Conservation (phyloP, 2,113 vertebrate genomes). For the Dasyurus viverrinus region DNA sequence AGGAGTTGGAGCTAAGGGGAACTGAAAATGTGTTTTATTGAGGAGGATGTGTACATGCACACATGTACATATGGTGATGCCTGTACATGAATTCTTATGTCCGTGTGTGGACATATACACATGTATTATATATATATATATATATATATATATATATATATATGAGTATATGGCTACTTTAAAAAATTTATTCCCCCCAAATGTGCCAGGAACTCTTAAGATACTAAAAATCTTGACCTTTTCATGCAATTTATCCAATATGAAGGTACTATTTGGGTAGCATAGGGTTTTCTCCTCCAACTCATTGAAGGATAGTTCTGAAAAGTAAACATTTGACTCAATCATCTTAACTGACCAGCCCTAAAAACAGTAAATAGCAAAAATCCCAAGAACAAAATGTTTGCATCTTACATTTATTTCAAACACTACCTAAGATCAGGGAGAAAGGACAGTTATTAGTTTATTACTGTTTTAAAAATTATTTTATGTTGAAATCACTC, state of each 20-base stretch:
- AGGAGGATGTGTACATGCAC: neutral
- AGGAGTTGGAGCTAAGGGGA: neutral
- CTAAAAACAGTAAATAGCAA: conserved; percentile 58
- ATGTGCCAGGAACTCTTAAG: neutral
- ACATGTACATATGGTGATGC: neutral
- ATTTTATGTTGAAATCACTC: neutral
- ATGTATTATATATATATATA: neutral
- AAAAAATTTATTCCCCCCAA: neutral
- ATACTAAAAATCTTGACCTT: conserved; percentile 25
- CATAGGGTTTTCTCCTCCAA: conserved; percentile 49
- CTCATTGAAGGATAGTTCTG: conserved; percentile 68
- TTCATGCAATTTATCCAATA: conserved; percentile 2
- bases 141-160: neutral
- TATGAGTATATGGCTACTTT: neutral
- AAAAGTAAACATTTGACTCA: conserved; percentile 65
- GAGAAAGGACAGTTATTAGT: neutral
- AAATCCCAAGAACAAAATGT: neutral
- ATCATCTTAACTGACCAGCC: conserved; percentile 41
- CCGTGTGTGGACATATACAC: neutral
- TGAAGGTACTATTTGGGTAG: conserved; percentile 4
- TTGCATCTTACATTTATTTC: conserved; percentile 1
- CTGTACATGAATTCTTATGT: neutral
- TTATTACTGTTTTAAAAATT: neutral
- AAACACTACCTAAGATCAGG: neutral
- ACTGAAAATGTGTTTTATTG: neutral